Percentiles rank a stretch among this genome's conserved stretches.
Evolutionary conservation across 53 echinoderm and acorn worm species (phyloP).

Genomic region (Echinometra lucunter): DNA sequence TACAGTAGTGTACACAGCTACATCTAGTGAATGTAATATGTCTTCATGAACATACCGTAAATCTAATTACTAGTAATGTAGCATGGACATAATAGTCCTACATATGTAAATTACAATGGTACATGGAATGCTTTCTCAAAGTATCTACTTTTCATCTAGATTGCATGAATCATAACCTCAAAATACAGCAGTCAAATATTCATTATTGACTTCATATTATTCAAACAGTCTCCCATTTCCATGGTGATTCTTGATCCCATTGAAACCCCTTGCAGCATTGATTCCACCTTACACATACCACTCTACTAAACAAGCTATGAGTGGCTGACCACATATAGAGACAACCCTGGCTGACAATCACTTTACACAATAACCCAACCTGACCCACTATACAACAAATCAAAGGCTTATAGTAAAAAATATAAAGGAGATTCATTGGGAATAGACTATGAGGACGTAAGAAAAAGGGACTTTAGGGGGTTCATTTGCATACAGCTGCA

Average conservation of each 20-base stretch:
- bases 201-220: constrained; percentile 50
- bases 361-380: constrained; percentile 25
- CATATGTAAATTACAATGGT: no score
- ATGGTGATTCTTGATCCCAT: constrained; percentile 46
- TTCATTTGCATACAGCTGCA: constrained; percentile 72
- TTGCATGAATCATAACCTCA: not conserved
- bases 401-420: constrained; percentile 25
- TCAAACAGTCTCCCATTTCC: constrained; percentile 61
- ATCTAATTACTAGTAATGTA: no score
- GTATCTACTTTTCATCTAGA: not conserved
- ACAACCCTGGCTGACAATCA: not conserved
- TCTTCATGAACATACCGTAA: no score
- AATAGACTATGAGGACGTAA: constrained; percentile 3
- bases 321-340: not conserved
- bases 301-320: not conserved
- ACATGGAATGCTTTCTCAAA: no score
- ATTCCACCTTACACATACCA: constrained; percentile 40
- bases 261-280: constrained; percentile 45
- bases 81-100: no score
- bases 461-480: constrained; percentile 21
- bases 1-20: no score
- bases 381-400: constrained; percentile 51
- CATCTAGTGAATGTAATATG: no score
- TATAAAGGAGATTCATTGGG: constrained; percentile 33
- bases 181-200: constrained; percentile 29